Base-by-base conservation (phyloP, 2,113 vertebrate genomes). In the Nothoprocta pentlandii region DNA sequence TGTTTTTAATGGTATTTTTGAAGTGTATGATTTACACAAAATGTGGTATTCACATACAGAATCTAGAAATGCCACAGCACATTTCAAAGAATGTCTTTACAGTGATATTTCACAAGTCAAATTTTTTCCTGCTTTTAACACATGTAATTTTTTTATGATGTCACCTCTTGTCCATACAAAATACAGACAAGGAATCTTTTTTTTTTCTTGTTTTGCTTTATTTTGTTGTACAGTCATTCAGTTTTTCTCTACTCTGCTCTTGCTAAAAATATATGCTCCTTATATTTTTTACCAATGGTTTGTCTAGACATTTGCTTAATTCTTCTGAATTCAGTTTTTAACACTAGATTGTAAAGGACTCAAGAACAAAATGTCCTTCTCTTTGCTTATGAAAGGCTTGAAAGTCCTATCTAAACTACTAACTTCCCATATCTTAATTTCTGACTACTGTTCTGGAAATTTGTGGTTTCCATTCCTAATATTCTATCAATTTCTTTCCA, bases 381-480 rank as follows among this genome's bases (percentile, higher is more conserved):
- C 5, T 32, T 73, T 70, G 12, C 2, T 91, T 70, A 61, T 7
- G 68, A 56, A 87, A 28, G 10, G 39, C 6, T 80, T 82, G 30
- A 61, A 61, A 70, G 30, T 68, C 15, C 56, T 23, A 25, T 30
- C 16, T 23, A 61, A 80, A 36, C 13, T 49, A 42, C 10, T 68
- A 54, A 46, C 11, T 62, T 78, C 21, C 19, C 17, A 53, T 22
- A 51, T 30, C 16, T 67, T 67, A 76, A 23, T 78, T 32, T 42
- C 25, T 77, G n/a, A 44, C 5, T 75, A 25, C n/a, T 69, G 76
- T 56, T 9, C 7, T 73, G 4, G 39, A 80, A 2, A 32, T 63
- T 78, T 67, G 6, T 64, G 3, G n/a, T 58, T 66, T 46, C 73
- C 0, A 0, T 56, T 69, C 41, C 1, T 3, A 30, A 2, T 42